phyloP scores from a whole-genome alignment of 2,797 vertebrate species.

The Chromis chromis region DNA sequence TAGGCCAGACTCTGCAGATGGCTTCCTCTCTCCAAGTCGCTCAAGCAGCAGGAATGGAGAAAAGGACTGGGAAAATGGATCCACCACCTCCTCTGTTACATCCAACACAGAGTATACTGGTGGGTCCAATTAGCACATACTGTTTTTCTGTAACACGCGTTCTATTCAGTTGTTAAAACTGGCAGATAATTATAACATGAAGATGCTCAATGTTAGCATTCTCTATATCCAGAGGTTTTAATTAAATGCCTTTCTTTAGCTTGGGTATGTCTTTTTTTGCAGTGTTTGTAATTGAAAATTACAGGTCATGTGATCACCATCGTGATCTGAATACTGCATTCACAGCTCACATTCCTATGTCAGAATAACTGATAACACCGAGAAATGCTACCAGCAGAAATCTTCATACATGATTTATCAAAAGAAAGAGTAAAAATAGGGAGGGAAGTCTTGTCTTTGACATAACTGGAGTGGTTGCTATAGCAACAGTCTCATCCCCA shows the following conservation, averaged over 20 bases:
- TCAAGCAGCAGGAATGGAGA: constrained; percentile 96
- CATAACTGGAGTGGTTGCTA: constrained; percentile 49
- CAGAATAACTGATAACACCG: neutral
- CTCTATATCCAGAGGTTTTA: neutral
- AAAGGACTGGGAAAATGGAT: constrained; percentile 98
- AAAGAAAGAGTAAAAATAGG: constrained; percentile 30
- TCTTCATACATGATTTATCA: constrained; percentile 55
- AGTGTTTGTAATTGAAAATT: no score
- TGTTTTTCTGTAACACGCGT: no score
- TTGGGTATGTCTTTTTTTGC: no score
- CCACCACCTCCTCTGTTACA: constrained; percentile 95
- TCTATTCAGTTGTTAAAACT: neutral
- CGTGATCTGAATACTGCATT: neutral
- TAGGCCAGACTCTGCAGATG: constrained; percentile 96
- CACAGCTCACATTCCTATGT: neutral
- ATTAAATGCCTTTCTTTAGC: neutral
- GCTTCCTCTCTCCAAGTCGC: constrained; percentile 92
- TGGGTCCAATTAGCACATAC: constrained; percentile 48
- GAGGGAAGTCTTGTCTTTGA: constrained; percentile 20
- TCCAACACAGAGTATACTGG: constrained; percentile 98
- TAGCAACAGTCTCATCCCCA: constrained; percentile 45
- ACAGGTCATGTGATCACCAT: no score
- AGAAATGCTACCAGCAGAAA: neutral
- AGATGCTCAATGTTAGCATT: neutral
- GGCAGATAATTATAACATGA: neutral